Percentiles rank a stretch among this genome's conserved stretches.
Evolutionary conservation across 2,113 vertebrate genomes (phyloP).

Genomic region (Charina bottae): DNA sequence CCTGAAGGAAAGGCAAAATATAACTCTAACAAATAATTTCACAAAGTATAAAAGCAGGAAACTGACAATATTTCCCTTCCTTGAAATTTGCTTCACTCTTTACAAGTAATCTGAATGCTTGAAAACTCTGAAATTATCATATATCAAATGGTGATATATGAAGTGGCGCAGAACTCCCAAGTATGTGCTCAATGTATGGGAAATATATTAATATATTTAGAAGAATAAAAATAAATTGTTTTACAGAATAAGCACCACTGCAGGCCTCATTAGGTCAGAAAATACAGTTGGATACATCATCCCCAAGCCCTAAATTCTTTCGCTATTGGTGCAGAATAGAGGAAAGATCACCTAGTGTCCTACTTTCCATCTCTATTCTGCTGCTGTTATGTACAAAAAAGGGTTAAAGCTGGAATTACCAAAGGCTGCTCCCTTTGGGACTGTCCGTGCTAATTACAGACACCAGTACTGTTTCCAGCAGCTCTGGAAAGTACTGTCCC

Average conservation of each 20-base stretch:
- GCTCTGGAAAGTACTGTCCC: background rate
- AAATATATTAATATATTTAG: slow-evolving; percentile 54
- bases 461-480: background rate
- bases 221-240: slow-evolving; percentile 21
- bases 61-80: background rate
- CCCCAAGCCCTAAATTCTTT: no score
- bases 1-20: background rate
- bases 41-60: background rate
- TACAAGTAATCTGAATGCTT: slow-evolving; percentile 20
- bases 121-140: slow-evolving; percentile 50
- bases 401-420: background rate
- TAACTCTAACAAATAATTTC: background rate
- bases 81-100: background rate
- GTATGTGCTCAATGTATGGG: slow-evolving; percentile 31
- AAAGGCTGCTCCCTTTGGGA: background rate
- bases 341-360: no score
- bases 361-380: no score
- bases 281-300: slow-evolving; percentile 15
- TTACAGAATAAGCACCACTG: background rate
- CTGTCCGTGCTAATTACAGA: background rate
- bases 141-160: slow-evolving; percentile 41
- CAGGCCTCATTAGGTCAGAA: slow-evolving; percentile 32
- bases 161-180: slow-evolving; percentile 45
- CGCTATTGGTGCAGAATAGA: no score
- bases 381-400: no score